Evolutionary conservation across 2,888 invertebrate species (phyloP).

Genomic region (Eupeodes luniger): DNA sequence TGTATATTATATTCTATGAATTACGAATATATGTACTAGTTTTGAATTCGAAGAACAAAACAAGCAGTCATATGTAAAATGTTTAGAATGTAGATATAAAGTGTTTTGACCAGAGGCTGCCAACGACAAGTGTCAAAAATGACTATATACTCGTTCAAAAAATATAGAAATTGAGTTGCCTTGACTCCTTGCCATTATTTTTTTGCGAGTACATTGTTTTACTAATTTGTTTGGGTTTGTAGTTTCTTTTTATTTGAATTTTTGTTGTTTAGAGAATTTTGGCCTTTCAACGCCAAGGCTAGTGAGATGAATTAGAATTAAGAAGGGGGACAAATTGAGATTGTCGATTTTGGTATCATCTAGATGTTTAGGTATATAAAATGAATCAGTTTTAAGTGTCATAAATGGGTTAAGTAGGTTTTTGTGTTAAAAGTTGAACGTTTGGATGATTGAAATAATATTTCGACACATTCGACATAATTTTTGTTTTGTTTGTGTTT

Average conservation of each 20-base stretch:
- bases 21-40: background rate
- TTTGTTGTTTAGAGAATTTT: background rate
- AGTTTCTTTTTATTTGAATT: conserved; percentile 20
- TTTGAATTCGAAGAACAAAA: conserved; percentile 20
- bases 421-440: background rate
- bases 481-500: background rate
- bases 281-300: conserved; percentile 19
- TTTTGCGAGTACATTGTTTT: conserved; percentile 62
- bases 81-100: background rate
- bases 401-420: background rate
- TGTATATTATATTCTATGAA: background rate
- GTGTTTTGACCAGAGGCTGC: conserved; percentile 59
- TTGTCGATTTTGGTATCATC: background rate
- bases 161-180: conserved; percentile 47
- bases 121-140: conserved; percentile 65
- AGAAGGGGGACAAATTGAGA: background rate
- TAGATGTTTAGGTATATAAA: too few species aligned
- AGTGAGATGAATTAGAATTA: background rate
- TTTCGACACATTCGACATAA: background rate
- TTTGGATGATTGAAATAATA: background rate
- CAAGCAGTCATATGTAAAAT: background rate
- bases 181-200: conserved; percentile 67
- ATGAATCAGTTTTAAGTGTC: background rate
- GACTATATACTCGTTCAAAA: background rate
- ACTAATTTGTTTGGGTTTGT: conserved; percentile 20